Conservation (phyloP, 2,888 invertebrate genomes). For the Drosophila quinaria region DNA sequence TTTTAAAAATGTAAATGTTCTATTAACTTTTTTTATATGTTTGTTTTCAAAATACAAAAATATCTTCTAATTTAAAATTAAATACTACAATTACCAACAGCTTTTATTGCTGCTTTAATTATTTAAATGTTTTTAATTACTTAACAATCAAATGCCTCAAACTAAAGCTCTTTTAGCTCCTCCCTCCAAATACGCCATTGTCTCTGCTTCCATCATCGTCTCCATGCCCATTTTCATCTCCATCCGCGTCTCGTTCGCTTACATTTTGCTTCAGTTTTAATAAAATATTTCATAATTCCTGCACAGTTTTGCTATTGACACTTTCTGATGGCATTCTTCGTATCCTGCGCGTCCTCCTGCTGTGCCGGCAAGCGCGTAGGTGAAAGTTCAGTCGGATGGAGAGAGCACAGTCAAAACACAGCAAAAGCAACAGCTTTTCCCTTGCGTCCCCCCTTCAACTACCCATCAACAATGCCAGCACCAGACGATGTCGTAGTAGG, state of each 20-base stretch:
- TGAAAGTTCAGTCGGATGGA: constrained; percentile 60
- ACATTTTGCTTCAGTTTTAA: constrained; percentile 73
- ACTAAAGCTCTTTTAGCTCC: constrained; percentile 3
- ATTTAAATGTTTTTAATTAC: constrained; percentile 1
- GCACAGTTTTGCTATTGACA: constrained; percentile 78
- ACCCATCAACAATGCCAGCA: constrained; percentile 65
- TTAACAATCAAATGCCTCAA: not conserved
- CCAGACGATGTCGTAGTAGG: constrained; percentile 48
- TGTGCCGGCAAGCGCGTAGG: constrained; percentile 74
- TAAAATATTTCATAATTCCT: constrained; percentile 80
- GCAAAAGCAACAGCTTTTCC: constrained; percentile 12
- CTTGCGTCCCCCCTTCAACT: not conserved
- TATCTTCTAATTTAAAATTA: not conserved
- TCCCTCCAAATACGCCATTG: constrained; percentile 14
- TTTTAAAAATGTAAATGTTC: too few species aligned
- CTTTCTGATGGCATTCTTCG: constrained; percentile 71
- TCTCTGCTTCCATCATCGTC: constrained; percentile 5
- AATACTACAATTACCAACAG: not conserved
- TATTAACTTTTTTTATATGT: not conserved
- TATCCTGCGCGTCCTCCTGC: constrained; percentile 58
- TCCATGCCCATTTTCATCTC: not conserved
- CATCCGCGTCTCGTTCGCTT: not conserved
- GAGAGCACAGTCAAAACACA: constrained; percentile 32
- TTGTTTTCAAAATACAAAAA: not conserved
- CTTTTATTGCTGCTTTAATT: not conserved